These are phyloP conservation scores for cat (Felis catus) DNA, from an alignment of 2,113 vertebrate species.

Conservation along the genomic window F.catus_Fca126_mat1.0 CM031411.1:91469501-91470000, in stretches of 20 bases:
- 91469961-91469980: constrained; percentile 17
- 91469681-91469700: background rate
- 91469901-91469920: background rate
- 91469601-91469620: background rate
- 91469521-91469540: background rate
- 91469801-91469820: background rate
- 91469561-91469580: background rate
- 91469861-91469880: background rate
- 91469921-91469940: constrained; percentile 12
- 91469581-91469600: background rate
- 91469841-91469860: background rate
- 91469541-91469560: background rate
- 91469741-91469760: background rate
- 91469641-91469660: background rate
- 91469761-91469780: background rate
- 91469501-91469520: background rate
- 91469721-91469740: background rate
- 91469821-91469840: background rate
- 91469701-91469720: background rate
- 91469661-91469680: background rate
- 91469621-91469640: background rate
- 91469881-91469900: background rate
- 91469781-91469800: background rate
- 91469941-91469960: constrained; percentile 26
- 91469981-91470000: background rate